Evolutionary conservation across 92 coral and sea anemone genomes (phyloP).

Genomic region (Zoanthus sansibaricus): DNA sequence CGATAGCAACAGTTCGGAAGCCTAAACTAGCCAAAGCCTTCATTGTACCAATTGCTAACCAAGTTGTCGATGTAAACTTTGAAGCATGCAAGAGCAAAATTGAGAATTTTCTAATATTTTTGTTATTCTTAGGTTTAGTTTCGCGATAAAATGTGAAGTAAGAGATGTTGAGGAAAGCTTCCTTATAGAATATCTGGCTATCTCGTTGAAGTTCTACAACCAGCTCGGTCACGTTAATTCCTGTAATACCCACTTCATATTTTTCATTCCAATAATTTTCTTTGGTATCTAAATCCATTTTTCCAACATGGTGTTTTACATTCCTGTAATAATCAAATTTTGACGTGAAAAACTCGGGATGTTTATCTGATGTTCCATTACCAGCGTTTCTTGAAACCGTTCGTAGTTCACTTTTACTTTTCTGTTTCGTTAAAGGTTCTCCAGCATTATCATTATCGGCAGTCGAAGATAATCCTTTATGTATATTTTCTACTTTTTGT

Average conservation of each 20-base stretch:
- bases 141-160: constrained; percentile 81
- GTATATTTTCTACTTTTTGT: not conserved
- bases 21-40: constrained; percentile 69
- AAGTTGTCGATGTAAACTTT: constrained; percentile 63
- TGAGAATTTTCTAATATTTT: constrained; percentile 22
- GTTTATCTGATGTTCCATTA: not conserved
- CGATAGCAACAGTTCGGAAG: constrained; percentile 82
- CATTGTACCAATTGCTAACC: constrained; percentile 91
- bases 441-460: no score
- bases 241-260: not conserved
- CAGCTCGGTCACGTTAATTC: not conserved
- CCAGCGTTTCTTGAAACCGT: not conserved
- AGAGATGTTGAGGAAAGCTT: constrained; percentile 50
- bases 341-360: not conserved
- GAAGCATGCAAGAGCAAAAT: constrained; percentile 80
- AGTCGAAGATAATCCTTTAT: not conserved
- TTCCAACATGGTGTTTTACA: not conserved
- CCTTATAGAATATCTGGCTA: constrained; percentile 54
- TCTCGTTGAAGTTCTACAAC: constrained; percentile 8
- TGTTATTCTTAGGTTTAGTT: constrained; percentile 50
- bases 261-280: no score
- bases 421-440: not conserved
- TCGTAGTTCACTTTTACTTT: not conserved
- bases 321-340: not conserved
- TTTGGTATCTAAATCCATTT: no score